These are phyloP conservation scores for Heliconius ethilla DNA, from an alignment of 2,888 invertebrate species.

Conservation along the genomic window DNA sequence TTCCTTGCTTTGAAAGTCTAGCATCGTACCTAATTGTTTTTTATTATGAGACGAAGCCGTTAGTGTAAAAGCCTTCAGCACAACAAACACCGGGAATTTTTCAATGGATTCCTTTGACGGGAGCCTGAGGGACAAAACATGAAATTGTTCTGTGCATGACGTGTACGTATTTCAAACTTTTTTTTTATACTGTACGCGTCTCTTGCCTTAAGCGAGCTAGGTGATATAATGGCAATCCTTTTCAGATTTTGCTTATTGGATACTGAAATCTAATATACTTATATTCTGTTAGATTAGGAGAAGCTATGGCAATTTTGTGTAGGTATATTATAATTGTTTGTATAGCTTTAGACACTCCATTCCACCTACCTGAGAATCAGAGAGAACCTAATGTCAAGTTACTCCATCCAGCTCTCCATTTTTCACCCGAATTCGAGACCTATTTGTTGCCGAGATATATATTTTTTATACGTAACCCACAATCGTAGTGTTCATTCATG, in stretches of 20 bases:
- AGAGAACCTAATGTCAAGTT: neutral
- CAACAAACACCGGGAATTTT: conserved; percentile 8
- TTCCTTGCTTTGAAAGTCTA: neutral
- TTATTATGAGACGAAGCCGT: conserved; percentile 13
- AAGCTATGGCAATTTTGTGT: neutral
- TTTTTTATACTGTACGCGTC: neutral
- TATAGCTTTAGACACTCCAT: too few species aligned
- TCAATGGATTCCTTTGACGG: conserved; percentile 24
- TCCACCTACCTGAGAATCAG: too few species aligned
- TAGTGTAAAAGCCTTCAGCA: conserved; percentile 12
- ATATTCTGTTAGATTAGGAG: neutral
- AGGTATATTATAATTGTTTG: neutral
- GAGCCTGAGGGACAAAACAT: conserved; percentile 6
- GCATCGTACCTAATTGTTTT: neutral
- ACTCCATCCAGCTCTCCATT: neutral
- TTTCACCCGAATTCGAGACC: neutral
- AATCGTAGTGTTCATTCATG: neutral
- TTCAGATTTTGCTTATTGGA: neutral
- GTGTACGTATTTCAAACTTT: neutral
- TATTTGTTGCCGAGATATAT: too few species aligned
- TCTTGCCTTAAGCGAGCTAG: neutral
- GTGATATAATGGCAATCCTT: neutral
- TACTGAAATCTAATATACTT: neutral
- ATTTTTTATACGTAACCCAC: neutral
- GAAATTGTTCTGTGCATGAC: conserved; percentile 13